phyloP scores from a whole-genome alignment of 2,888 invertebrate genomes.

The Drosophila pullipes region DNA sequence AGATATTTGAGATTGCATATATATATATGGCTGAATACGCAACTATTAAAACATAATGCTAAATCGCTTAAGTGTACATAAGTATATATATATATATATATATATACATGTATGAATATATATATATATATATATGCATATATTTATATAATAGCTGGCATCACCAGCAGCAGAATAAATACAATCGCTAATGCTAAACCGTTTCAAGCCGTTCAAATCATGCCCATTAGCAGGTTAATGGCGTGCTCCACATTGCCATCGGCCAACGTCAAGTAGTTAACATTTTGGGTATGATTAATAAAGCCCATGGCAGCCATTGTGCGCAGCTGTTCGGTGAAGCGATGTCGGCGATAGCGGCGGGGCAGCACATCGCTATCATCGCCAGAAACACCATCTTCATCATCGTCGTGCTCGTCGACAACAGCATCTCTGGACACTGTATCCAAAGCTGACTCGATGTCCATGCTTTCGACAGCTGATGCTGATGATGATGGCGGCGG shows the following conservation, averaged over 20 bases:
- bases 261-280: conserved; percentile 92
- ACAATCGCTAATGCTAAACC: conserved; percentile 35
- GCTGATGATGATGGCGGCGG: background rate
- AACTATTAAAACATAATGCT: conserved; percentile 44
- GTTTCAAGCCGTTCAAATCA: conserved; percentile 66
- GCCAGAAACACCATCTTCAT: conserved; percentile 54
- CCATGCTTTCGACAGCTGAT: conserved; percentile 57
- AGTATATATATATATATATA: conserved; percentile 35
- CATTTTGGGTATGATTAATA: conserved; percentile 92
- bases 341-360: conserved; percentile 77
- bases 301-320: conserved; percentile 97
- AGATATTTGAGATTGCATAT: conserved; percentile 32
- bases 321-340: conserved; percentile 87
- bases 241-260: conserved; percentile 96
- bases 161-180: conserved; percentile 61
- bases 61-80: conserved; percentile 54
- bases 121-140: conserved; percentile 35
- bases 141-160: conserved; percentile 41
- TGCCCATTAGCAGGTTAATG: conserved; percentile 92
- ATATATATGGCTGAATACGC: conserved; percentile 31
- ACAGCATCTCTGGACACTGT: conserved; percentile 40
- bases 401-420: conserved; percentile 50
- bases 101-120: conserved; percentile 23
- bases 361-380: conserved; percentile 79
- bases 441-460: conserved; percentile 36